These are phyloP conservation scores for Anabacerthia variegaticeps DNA, from an alignment of 2,797 vertebrate species.

Conservation along the genomic window DNA sequence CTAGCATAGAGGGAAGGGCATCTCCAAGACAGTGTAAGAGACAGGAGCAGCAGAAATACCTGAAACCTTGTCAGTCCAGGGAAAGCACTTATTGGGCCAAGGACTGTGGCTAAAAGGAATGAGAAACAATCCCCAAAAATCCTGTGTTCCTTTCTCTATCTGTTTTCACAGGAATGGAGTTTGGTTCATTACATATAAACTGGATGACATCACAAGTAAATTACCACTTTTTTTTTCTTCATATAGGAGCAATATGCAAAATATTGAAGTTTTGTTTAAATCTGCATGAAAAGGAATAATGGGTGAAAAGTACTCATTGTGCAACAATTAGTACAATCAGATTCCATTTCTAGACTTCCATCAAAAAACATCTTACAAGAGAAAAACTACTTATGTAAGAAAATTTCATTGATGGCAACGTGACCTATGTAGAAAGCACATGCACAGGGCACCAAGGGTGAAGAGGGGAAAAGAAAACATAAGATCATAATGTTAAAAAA, in stretches of 20 bases:
- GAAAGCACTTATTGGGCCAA: background rate
- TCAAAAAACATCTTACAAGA: background rate
- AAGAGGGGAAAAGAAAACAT: background rate
- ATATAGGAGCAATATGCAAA: background rate
- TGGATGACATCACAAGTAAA: background rate
- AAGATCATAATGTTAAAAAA: background rate
- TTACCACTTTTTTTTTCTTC: background rate
- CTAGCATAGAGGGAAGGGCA: background rate
- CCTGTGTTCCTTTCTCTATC: background rate
- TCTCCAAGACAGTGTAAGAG: background rate
- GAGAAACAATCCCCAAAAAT: background rate
- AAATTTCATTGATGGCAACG: background rate
- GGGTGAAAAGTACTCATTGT: background rate
- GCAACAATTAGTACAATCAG: background rate
- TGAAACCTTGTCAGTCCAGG: background rate
- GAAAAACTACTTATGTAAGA: background rate
- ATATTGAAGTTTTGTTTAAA: background rate
- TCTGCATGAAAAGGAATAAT: background rate
- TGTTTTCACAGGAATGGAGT: background rate
- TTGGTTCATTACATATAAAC: background rate
- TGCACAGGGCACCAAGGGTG: background rate
- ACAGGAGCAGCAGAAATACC: background rate
- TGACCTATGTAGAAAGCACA: background rate
- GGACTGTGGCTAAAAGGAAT: background rate
- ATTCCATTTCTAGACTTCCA: background rate